phyloP scores from a whole-genome alignment of 2,888 invertebrate species.

The Anthophora plumipes region DNA sequence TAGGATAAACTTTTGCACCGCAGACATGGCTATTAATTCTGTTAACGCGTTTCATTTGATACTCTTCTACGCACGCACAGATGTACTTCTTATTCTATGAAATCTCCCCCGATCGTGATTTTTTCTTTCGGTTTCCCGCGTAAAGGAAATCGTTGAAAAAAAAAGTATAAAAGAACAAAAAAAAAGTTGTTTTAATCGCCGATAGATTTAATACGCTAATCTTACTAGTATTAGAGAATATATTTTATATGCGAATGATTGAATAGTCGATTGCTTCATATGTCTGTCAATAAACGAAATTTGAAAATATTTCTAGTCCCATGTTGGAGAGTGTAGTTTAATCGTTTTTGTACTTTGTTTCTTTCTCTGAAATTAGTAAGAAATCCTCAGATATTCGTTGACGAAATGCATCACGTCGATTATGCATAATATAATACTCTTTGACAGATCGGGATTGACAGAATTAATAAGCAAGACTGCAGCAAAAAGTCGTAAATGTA shows the following conservation, averaged over 20 bases:
- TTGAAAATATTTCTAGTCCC: slow-evolving; percentile 47
- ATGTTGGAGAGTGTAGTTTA: slow-evolving; percentile 14
- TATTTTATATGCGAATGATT: slow-evolving; percentile 62
- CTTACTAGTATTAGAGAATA: slow-evolving; percentile 56
- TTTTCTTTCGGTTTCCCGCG: slow-evolving; percentile 10
- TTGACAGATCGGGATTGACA: slow-evolving; percentile 30
- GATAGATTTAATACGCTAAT: slow-evolving; percentile 53
- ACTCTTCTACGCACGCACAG: slow-evolving; percentile 43
- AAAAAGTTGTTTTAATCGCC: slow-evolving; percentile 40
- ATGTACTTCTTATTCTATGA: slow-evolving; percentile 30
- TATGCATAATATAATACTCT: background rate
- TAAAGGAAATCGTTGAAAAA: slow-evolving; percentile 12
- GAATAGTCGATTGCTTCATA: slow-evolving; percentile 59
- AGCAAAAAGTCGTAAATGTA: slow-evolving; percentile 17
- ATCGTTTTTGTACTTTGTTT: background rate
- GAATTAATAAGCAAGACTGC: slow-evolving; percentile 56
- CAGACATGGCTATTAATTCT: slow-evolving; percentile 61
- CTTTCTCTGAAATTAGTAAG: background rate
- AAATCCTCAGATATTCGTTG: background rate
- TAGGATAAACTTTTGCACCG: slow-evolving; percentile 46
- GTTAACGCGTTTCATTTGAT: slow-evolving; percentile 31
- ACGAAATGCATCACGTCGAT: background rate
- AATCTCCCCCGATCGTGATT: slow-evolving; percentile 13
- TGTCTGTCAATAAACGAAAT: slow-evolving; percentile 60
- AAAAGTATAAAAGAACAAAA: slow-evolving; percentile 1